phyloP scores from a whole-genome alignment of 2,113 vertebrate genomes.

The Eulacestoma nigropectus region DNA sequence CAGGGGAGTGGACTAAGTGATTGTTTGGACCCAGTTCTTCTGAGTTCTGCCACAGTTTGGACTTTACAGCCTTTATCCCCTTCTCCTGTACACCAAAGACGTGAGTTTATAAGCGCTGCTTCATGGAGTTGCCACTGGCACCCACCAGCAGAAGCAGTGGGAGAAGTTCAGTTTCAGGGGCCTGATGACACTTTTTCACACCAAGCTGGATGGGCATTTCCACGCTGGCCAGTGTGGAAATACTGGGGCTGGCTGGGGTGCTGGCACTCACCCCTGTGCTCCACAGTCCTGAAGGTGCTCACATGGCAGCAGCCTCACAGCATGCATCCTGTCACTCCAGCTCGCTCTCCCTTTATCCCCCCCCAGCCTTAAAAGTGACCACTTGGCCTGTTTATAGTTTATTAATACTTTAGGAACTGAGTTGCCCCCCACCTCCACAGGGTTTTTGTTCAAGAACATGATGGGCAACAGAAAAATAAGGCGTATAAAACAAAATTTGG shows the following conservation, averaged over 20 bases:
- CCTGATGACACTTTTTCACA: not conserved
- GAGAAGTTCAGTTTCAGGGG: not conserved
- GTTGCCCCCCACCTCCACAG: rapidly evolving
- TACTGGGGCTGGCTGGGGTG: no score
- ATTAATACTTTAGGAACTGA: not conserved
- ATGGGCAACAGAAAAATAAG: not conserved
- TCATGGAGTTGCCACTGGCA: not conserved
- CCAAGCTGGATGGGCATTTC: not conserved
- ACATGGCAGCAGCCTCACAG: not conserved
- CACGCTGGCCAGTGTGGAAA: not conserved
- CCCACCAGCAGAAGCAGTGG: not conserved
- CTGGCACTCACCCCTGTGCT: rapidly evolving
- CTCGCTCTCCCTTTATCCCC: not conserved
- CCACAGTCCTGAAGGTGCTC: not conserved
- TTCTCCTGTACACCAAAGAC: not conserved
- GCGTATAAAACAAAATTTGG: not conserved
- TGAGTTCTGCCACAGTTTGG: not conserved
- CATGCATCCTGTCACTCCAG: not conserved
- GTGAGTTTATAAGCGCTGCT: not conserved
- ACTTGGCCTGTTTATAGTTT: not conserved
- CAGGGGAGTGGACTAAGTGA: not conserved
- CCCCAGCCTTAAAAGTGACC: not conserved
- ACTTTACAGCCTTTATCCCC: not conserved
- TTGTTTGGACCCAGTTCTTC: not conserved
- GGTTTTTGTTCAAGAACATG: not conserved